These are phyloP conservation scores for Cryptus armator DNA, from an alignment of 2,888 invertebrate genomes.

Conservation along the genomic window DNA sequence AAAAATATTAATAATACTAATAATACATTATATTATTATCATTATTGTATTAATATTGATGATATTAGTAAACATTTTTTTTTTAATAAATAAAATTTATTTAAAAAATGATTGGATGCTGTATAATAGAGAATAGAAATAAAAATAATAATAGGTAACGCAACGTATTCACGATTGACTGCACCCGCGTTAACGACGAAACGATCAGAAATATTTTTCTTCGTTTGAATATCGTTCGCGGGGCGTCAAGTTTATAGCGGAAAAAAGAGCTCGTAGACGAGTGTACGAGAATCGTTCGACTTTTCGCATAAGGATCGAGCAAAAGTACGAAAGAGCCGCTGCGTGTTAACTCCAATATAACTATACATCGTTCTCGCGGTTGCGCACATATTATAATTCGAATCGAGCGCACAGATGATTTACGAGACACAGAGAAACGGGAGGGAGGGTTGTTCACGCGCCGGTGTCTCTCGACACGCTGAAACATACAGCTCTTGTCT, in stretches of 20 bases:
- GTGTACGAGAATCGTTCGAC: slow-evolving; percentile 10
- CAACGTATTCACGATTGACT: slow-evolving; percentile 22
- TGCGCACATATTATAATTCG: slow-evolving; percentile 54
- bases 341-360: background rate
- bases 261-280: slow-evolving; percentile 8
- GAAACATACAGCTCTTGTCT: slow-evolving; percentile 61
- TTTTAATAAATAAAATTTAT: background rate
- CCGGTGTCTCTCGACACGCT: slow-evolving; percentile 59
- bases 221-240: background rate
- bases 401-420: slow-evolving; percentile 59
- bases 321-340: background rate
- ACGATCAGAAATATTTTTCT: background rate
- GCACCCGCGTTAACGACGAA: slow-evolving; percentile 25
- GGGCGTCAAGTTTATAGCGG: slow-evolving; percentile 13
- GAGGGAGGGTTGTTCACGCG: slow-evolving; percentile 47
- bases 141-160: background rate
- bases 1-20: too few relatives aligned
- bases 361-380: slow-evolving; percentile 13
- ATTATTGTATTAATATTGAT: too few relatives aligned
- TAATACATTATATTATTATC: too few relatives aligned
- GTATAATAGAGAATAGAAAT: background rate
- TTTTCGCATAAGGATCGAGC: slow-evolving; percentile 17
- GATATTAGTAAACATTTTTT: too few relatives aligned
- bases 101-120: background rate
- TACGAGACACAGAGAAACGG: slow-evolving; percentile 40